Evolutionary conservation across 2,113 vertebrate species (phyloP).

Genomic region (Strigops habroptila): DNA sequence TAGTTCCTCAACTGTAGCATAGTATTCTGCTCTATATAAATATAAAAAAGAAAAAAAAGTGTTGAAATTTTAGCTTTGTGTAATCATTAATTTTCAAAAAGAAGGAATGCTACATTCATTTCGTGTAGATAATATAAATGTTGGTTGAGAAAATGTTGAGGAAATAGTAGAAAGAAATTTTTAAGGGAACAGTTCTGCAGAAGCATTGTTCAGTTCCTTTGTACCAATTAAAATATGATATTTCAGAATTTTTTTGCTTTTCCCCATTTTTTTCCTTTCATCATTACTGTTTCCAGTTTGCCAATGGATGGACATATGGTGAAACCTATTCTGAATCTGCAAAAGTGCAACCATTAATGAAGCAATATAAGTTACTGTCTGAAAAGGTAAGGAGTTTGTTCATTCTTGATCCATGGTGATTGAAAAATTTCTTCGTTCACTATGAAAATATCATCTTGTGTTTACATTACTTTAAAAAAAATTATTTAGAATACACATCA

Average conservation of each 20-base stretch:
- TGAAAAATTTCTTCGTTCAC: neutral
- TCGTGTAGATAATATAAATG: neutral
- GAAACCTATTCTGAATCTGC: slow-evolving; percentile 86
- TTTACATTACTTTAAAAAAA: neutral
- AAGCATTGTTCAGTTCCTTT: neutral
- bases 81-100: neutral
- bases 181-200: neutral
- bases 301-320: slow-evolving; percentile 89
- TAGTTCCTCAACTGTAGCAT: neutral
- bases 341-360: slow-evolving; percentile 89
- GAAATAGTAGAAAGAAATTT: neutral
- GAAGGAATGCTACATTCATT: neutral
- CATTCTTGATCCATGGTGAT: neutral
- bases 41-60: neutral
- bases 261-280: neutral
- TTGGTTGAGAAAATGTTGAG: neutral
- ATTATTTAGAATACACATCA: fast-evolving
- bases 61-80: neutral
- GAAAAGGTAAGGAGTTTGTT: slow-evolving; percentile 84
- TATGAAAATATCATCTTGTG: neutral
- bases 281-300: slow-evolving; percentile 76
- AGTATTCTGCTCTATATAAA: neutral
- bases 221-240: neutral
- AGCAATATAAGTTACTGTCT: slow-evolving; percentile 88
- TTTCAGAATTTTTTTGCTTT: neutral